Evolutionary conservation across 53 echinoderm and acorn worm species (phyloP), one percentile per base, ranked within the genome.

Genomic region (Stichopus horrens): DNA sequence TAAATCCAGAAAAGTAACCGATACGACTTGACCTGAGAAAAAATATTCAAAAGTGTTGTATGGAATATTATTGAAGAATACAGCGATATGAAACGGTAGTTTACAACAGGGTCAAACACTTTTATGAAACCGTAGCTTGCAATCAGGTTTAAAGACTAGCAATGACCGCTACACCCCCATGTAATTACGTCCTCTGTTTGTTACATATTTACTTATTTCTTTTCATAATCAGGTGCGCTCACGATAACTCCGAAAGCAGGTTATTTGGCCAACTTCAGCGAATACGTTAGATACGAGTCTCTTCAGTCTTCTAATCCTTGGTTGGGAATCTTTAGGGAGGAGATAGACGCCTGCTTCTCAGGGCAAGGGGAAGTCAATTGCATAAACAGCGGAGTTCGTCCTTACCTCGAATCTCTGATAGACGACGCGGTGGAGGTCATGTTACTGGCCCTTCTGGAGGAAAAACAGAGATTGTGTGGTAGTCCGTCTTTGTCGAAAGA

Each of bases 351-450:
- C 16, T 87, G 87, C 51, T 19, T 7, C 5, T 7, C n/a, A 0
- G 37, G 73, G 16, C 9, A 52, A 22, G 52, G 73, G 16, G 21
- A 52, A 22, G 52, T 9, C 11, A 74, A 74, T 7, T 87, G 87
- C 54, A 10, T 18, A 23, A 74, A 8, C 16, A 55, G 54, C 4
- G 53, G 58, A 4, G 74, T 20, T 19, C 18, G 74, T 4, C 75
- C 87, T 74, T 16, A 74, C 7, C 74, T 54, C 6, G 80, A 83
- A 11, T 74, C 90, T 7, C 56, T 89, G 9, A 91, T 95, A 73
- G 95, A 92, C 56, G 91, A 94, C 9, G 76, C 95, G 13, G 98
- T 98, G 16, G 91, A 95, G 86, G 98, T 95, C 67, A 68, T 85
- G 5, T 93, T 98, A 14, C 81, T 89, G 22, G 92, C 93, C 14